Evolutionary conservation across 2,113 vertebrate genomes (phyloP).

Genomic region (Peromyscus leucopus): DNA sequence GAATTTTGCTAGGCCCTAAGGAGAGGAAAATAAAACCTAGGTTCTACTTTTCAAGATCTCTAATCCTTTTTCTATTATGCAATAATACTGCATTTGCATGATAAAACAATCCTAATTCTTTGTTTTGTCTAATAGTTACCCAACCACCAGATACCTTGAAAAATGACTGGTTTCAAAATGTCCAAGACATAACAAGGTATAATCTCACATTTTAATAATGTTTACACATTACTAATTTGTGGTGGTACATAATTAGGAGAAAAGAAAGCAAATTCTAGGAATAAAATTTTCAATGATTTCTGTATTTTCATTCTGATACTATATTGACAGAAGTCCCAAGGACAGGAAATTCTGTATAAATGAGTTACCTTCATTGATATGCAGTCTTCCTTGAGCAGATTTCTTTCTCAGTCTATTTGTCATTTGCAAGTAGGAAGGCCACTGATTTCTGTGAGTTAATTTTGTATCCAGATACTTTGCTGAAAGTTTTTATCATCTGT

Average conservation of each 20-base stretch:
- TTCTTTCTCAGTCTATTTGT: neutral
- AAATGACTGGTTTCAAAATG: neutral
- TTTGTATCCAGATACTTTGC: too few species aligned
- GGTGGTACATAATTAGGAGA: neutral
- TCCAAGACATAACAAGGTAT: neutral
- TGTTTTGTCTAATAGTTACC: neutral
- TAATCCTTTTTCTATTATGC: neutral
- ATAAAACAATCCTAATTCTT: neutral
- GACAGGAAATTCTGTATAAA: neutral
- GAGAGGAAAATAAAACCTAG: neutral
- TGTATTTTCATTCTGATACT: slow-evolving; percentile 16
- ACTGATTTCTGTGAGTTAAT: neutral
- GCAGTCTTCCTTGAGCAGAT: neutral
- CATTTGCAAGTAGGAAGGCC: neutral
- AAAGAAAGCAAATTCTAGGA: neutral
- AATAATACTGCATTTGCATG: neutral
- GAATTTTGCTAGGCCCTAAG: neutral
- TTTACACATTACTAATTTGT: neutral
- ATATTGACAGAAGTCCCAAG: neutral
- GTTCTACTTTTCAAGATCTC: neutral
- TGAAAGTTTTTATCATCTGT: neutral
- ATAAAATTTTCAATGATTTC: slow-evolving; percentile 19
- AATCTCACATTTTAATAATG: neutral
- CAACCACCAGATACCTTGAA: slow-evolving; percentile 8
- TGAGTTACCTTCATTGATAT: neutral